phyloP scores from a whole-genome alignment of 2,888 invertebrate species.

The Shargacucullia verbasci region DNA sequence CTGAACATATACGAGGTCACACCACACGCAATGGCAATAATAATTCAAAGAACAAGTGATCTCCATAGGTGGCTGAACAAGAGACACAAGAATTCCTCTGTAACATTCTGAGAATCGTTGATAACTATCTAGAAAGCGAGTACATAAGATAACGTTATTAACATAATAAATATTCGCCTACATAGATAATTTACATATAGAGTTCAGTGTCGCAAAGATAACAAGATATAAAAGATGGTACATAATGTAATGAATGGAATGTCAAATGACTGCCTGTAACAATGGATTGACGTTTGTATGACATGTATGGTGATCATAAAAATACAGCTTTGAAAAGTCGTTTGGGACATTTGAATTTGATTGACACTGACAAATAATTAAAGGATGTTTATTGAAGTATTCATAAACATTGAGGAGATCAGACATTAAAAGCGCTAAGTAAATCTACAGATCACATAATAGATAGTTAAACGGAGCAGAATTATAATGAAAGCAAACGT shows the following conservation, averaged over 20 bases:
- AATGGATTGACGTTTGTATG: slow-evolving; percentile 50
- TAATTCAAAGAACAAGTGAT: slow-evolving; percentile 2
- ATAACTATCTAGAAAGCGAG: slow-evolving; percentile 53
- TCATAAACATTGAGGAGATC: too few relatives aligned
- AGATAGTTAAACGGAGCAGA: too few relatives aligned
- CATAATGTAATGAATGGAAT: slow-evolving; percentile 33
- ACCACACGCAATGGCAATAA: slow-evolving; percentile 6
- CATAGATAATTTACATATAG: slow-evolving; percentile 36
- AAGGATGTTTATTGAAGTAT: too few relatives aligned
- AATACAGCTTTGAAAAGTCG: slow-evolving; percentile 23
- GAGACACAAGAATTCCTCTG: slow-evolving; percentile 36
- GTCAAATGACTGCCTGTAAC: slow-evolving; percentile 41
- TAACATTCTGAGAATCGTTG: slow-evolving; percentile 38
- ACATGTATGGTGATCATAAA: slow-evolving; percentile 44
- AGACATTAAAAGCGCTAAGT: too few relatives aligned
- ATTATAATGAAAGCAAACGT: too few relatives aligned
- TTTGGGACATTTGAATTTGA: slow-evolving; percentile 35
- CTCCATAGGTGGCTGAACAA: slow-evolving; percentile 15
- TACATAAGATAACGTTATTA: slow-evolving; percentile 44
- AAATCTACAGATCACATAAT: too few relatives aligned
- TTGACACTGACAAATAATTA: neutral
- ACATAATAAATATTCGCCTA: slow-evolving; percentile 50
- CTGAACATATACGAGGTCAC: neutral
- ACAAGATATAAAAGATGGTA: slow-evolving; percentile 32
- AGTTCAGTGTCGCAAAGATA: slow-evolving; percentile 45